Percentiles rank a stretch among this genome's conserved stretches.
Conservation (phyloP, 2,888 invertebrate genomes). For the Ectemnius lituratus region DNA sequence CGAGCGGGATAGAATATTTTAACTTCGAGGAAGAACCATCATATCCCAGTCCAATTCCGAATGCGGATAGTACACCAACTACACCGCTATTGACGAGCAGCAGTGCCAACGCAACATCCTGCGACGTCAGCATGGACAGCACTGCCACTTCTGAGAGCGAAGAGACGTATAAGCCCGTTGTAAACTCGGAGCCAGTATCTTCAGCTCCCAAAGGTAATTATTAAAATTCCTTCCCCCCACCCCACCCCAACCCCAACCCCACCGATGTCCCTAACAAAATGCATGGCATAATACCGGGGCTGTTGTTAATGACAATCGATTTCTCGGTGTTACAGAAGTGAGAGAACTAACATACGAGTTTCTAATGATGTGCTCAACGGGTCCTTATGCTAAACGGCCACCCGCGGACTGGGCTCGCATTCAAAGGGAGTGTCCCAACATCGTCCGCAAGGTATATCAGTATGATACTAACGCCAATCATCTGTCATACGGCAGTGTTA, state of each 20-base stretch:
- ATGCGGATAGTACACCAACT: slow-evolving; percentile 57
- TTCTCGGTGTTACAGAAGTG: slow-evolving; percentile 54
- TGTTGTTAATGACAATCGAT: too few species aligned
- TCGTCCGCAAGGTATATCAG: slow-evolving; percentile 79
- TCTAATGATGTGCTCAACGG: slow-evolving; percentile 80
- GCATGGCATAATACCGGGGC: background rate
- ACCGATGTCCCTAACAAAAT: background rate
- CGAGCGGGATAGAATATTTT: slow-evolving; percentile 72
- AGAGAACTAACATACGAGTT: slow-evolving; percentile 77
- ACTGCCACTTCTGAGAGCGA: slow-evolving; percentile 71
- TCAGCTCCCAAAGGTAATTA: slow-evolving; percentile 59
- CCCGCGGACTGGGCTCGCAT: slow-evolving; percentile 80
- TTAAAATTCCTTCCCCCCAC: too few species aligned
- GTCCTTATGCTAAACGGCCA: slow-evolving; percentile 79
- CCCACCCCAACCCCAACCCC: too few species aligned
- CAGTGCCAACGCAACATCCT: slow-evolving; percentile 56
- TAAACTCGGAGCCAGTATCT: slow-evolving; percentile 59
- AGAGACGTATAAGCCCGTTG: slow-evolving; percentile 68
- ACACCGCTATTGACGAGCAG: slow-evolving; percentile 37
- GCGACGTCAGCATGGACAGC: slow-evolving; percentile 68
- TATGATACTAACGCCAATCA: slow-evolving; percentile 65
- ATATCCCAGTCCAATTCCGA: slow-evolving; percentile 51
- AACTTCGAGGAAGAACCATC: slow-evolving; percentile 72
- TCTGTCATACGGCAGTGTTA: slow-evolving; percentile 49
- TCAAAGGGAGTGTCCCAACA: slow-evolving; percentile 78